Conservation (phyloP, 2,113 vertebrate species). For the Etia nguti region DNA sequence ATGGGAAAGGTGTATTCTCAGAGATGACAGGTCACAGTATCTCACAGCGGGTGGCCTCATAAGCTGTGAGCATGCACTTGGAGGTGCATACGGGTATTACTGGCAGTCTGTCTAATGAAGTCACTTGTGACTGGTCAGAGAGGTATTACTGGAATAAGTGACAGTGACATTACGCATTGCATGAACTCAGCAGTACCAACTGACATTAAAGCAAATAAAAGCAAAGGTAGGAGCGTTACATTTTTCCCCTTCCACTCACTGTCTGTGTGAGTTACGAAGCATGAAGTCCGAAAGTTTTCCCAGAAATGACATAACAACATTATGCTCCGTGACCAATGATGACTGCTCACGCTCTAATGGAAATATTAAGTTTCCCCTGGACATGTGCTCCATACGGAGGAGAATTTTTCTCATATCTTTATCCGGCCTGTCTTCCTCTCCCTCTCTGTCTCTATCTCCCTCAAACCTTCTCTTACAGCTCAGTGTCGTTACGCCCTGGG, state of each 20-base stretch:
- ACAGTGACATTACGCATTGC: neutral
- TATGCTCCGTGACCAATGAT: conserved; percentile 37
- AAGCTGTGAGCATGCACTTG: neutral
- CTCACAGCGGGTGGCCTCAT: neutral
- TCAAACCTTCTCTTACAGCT: conserved; percentile 60
- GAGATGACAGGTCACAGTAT: neutral
- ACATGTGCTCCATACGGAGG: neutral
- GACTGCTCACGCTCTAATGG: conserved; percentile 26
- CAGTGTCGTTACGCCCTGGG: conserved; percentile 91
- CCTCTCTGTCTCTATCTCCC: neutral
- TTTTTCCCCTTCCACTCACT: neutral
- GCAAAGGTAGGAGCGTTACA: neutral
- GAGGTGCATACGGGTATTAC: neutral
- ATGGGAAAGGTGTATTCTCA: neutral
- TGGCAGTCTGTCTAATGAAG: neutral
- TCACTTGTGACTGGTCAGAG: neutral
- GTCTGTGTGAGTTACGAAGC: conserved; percentile 6
- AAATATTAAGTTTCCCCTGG: conserved; percentile 37
- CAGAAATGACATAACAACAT: conserved; percentile 53
- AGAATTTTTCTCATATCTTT: conserved; percentile 22
- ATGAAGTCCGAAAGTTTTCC: conserved; percentile 43
- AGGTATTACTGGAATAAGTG: neutral
- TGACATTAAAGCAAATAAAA: neutral
- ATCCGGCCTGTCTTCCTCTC: neutral
- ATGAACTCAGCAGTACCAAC: neutral